Base-by-base conservation (phyloP, 2,888 invertebrate genomes). In the Chalcis sispes region DNA sequence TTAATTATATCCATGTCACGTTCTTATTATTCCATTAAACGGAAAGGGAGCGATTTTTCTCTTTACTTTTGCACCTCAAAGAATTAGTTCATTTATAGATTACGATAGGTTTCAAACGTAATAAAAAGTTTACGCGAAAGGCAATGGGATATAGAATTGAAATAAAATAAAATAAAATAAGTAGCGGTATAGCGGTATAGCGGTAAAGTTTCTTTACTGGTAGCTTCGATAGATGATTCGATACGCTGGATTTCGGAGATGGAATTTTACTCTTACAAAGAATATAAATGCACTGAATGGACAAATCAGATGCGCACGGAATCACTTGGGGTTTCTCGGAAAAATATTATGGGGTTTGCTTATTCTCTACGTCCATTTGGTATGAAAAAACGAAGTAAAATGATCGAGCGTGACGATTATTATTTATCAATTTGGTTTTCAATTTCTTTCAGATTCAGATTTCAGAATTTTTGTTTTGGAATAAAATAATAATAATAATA, bases 181-280 rank as follows among this genome's bases (percentile, higher is more conserved):
- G 36, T n/a, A n/a, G n/a, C n/a, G n/a, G n/a, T n/a, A n/a, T n/a
- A n/a, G n/a, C n/a, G n/a, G n/a, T n/a, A n/a, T n/a, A n/a, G n/a
- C n/a, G n/a, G n/a, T n/a, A n/a, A n/a, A n/a, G n/a, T n/a, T n/a
- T n/a, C n/a, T n/a, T n/a, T n/a, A n/a, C n/a, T n/a, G n/a, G n/a
- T n/a, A n/a, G 2, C 2, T 15, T 42, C 13, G 27, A n/a, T 10
- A 32, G 42, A 32, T 32, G 59, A 59, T 73, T 73, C 32, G 66
- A 61, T 7, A 18, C 66, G 73, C 73, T 42, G 42, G 61, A 67
- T 73, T 73, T 73, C 18, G 36, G 58, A 50, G 72, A 15, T 29
- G 2, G 46, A 27, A 42, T 64, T 71, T 61, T 5, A 42, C 56
- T 27, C 8, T 67, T 29, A 23, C 27, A 40, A 65, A 13, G 40